Conservation (phyloP, 2,113 vertebrate genomes). For the Caretta caretta region DNA sequence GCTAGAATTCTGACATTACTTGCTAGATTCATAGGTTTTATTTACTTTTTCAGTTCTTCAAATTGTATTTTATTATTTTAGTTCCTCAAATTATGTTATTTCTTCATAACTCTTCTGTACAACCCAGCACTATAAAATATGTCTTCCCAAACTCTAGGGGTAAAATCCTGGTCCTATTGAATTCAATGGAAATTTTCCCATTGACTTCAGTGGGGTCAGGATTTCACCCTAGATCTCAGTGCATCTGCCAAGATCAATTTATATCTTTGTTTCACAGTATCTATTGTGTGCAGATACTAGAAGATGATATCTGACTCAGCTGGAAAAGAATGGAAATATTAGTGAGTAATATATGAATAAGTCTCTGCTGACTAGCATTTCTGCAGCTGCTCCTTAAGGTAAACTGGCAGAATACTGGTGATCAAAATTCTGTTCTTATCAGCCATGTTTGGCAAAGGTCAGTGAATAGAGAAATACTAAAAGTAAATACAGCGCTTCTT, state of each 20-base stretch:
- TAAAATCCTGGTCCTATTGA: neutral
- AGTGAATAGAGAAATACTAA: neutral
- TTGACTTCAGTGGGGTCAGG: neutral
- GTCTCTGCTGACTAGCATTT: fast-evolving
- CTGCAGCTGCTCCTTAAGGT: neutral
- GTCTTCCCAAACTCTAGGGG: neutral
- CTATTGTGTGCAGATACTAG: neutral
- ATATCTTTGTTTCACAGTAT: neutral
- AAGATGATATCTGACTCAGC: neutral
- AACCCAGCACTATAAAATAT: neutral
- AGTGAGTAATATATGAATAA: neutral
- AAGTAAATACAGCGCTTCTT: neutral
- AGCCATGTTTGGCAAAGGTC: neutral
- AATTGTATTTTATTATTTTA: neutral
- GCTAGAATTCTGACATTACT: neutral
- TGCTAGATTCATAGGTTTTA: neutral
- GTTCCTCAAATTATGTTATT: neutral
- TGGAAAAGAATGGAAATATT: neutral
- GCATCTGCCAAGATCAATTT: neutral
- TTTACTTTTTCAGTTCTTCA: neutral
- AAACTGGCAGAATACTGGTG: neutral
- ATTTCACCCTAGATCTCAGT: neutral
- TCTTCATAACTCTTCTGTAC: neutral
- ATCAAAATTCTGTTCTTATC: neutral
- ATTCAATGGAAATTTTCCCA: neutral